Base-by-base conservation (phyloP, 2,888 invertebrate species). In the Diaphora mendica region DNA sequence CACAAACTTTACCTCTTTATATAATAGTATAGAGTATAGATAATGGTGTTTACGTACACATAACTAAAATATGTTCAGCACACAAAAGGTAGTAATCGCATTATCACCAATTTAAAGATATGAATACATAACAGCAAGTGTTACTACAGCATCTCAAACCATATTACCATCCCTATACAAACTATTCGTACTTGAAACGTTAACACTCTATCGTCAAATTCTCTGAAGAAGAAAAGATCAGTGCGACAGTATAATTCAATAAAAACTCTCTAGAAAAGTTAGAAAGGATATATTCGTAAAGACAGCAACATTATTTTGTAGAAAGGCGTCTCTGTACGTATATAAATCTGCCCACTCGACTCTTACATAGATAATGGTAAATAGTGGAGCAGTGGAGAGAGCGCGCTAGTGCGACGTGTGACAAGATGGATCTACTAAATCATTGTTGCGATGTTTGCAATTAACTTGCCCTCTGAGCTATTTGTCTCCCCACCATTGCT, bases 381-480 rank as follows among this genome's bases (percentile, higher is more conserved):
- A 82, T 85, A 85, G 86, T 84, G 82, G 79, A 80, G 75, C 79
- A 64, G 30, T 26, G 51, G 77, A 76, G 75, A 79, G 78, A 81
- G 77, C 77, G 68, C 77, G 72, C 75, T 76, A 77, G 75, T 81
- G 75, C 75, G 74, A 77, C 74, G 78, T 71, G 83, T 76, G 77
- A 77, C 72, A 78, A 82, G 82, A 83, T 80, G 79, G 78, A 81
- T 81, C 74, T 77, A 77, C 74, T 83, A 83, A 88, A 89, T 90
- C 89, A 88, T 87, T 86, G 88, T 84, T 85, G 87, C 83, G 84
- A 85, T 86, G 86, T 86, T 86, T 84, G 87, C 87, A 88, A 88
- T 88, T 88, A 89, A 83, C 86, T 85, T 81, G 79, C 72, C 59
- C 55, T 73, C 73, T 62, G 35, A 71, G 71, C 74, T 75, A 55